These are phyloP conservation scores for Pachydiplax longipennis DNA, from an alignment of 2,888 invertebrate species.

Conservation along the genomic window DNA sequence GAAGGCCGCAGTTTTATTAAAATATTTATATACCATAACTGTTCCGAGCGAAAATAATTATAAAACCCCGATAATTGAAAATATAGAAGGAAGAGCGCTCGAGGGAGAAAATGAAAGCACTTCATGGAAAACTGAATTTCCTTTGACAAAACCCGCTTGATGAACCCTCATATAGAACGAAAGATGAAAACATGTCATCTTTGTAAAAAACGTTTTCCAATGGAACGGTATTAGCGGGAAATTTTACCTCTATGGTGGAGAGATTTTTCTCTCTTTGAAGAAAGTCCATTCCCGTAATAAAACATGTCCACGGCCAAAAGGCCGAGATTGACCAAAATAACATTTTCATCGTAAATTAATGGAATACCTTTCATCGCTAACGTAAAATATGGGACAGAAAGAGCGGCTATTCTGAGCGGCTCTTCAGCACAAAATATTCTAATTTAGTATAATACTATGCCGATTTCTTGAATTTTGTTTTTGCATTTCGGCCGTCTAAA, in stretches of 20 bases:
- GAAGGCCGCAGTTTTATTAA: no score
- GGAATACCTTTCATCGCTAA: neutral
- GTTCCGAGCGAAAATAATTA: no score
- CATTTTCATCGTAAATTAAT: neutral
- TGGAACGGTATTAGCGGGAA: neutral
- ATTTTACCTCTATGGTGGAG: neutral
- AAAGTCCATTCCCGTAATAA: neutral
- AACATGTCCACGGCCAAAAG: neutral
- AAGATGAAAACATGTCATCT: neutral
- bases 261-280: neutral
- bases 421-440: no score
- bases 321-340: neutral
- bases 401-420: no score
- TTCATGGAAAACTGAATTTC: no score
- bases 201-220: neutral
- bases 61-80: no score
- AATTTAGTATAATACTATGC: no score
- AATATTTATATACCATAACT: no score
- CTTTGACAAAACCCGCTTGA: neutral
- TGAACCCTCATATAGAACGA: neutral
- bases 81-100: no score
- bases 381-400: neutral
- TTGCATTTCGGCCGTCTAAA: no score
- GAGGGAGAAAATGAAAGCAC: no score
- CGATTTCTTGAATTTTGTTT: no score